Evolutionary conservation across 2,113 vertebrate species (phyloP).

Genomic region (Ornithorhynchus anatinus): DNA sequence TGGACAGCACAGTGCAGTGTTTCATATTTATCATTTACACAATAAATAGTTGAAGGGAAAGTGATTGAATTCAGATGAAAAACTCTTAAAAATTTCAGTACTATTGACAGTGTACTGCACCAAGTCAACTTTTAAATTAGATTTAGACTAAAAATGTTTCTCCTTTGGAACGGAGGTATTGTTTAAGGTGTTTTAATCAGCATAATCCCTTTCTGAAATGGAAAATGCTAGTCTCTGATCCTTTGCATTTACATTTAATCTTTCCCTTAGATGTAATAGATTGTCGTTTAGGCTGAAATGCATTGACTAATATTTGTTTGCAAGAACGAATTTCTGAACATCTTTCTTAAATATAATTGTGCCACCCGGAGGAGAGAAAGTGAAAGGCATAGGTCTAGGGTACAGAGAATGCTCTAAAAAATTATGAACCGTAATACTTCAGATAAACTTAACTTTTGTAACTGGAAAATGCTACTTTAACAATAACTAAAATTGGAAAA

Average conservation of each 20-base stretch:
- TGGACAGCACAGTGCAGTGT: conserved; percentile 1
- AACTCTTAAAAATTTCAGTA: conserved; percentile 1
- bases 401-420: neutral
- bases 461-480: no score
- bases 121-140: conserved; percentile 28
- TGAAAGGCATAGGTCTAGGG: conserved; percentile 20
- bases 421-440: no score
- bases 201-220: conserved; percentile 46
- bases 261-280: conserved; percentile 39
- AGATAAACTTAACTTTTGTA: neutral
- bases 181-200: conserved; percentile 49
- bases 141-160: conserved; percentile 32
- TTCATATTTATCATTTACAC: neutral
- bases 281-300: conserved; percentile 34
- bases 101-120: neutral
- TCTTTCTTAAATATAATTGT: conserved; percentile 51
- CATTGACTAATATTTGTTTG: neutral
- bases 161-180: conserved; percentile 38
- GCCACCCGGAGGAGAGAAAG: conserved; percentile 59
- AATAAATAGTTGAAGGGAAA: neutral
- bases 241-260: conserved; percentile 43
- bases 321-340: conserved; percentile 17
- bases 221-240: conserved; percentile 47
- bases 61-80: neutral
- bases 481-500: no score